Evolutionary conservation across 2,113 vertebrate species (phyloP), one percentile per base, ranked within the genome.

Genomic region (Nettapus auritus): DNA sequence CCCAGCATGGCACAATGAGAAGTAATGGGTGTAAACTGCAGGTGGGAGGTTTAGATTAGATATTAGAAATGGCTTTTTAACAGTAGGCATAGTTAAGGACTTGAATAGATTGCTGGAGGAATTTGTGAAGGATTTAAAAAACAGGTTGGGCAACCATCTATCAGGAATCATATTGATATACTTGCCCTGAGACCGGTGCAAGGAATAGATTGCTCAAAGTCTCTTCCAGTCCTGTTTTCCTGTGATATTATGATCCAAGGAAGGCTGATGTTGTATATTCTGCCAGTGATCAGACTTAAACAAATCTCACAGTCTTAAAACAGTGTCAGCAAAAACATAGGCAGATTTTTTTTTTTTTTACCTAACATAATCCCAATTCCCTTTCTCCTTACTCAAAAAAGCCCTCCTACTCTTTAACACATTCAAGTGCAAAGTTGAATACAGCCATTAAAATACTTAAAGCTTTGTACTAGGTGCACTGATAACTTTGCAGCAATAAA

Each of bases 1-100:
- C 80, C 90, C 90, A 96, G 88, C 73, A 86, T 33, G 74, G 86
- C 86, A 93, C 0, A 13, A 81, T 88, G 90, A 95, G 56, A 93
- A 94, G 73, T 60, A 93, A 95, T 93, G 83, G 96, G 90, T 93
- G 90, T 93, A 89, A 92, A 93, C 90, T 59, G 88, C 88, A 92
- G 95, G 95, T 95, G 94, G 80, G 92, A 90, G 64, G 80, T 95
- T 94, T 75, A 94, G 82, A 83, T 91, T 90, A 96, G 73, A 38
- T 48, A 74, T 86, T 81, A 78, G 76, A 95, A 95, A 93, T 81
- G 46, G 28, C 64, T 64, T 93, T 94, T 90, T 88, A 95, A 77
- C 56, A 95, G 82, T 17, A 93, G 64, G 56, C 46, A 93, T 55
- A 70, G 70, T 83, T 73, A 88, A 90, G 36, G 53, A 89, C 77